Evolutionary conservation across 2,113 vertebrate genomes (phyloP).

Genomic region (Cacatua alba): DNA sequence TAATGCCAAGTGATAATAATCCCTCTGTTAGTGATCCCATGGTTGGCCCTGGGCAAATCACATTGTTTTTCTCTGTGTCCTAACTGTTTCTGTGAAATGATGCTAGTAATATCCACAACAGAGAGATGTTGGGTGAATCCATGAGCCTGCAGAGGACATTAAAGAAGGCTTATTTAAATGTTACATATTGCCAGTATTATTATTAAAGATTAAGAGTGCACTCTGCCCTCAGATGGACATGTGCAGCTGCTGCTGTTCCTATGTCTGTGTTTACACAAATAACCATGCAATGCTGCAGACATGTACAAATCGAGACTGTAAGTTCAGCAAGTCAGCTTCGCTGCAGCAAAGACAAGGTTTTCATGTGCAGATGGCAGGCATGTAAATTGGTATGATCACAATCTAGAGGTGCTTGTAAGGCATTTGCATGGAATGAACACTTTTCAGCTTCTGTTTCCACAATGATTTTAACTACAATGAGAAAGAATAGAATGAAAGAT

Average conservation of each 20-base stretch:
- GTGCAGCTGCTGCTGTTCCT: not conserved
- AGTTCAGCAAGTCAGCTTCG: slow-evolving; percentile 18
- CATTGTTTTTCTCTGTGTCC: not conserved
- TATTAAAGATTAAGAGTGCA: slow-evolving; percentile 10
- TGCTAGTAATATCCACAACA: slow-evolving; percentile 1
- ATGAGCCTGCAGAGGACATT: slow-evolving; percentile 2
- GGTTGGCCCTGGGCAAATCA: not conserved
- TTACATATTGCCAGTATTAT: not conserved
- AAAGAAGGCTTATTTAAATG: slow-evolving; percentile 44
- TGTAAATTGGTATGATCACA: slow-evolving; percentile 43
- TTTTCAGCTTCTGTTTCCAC: not conserved
- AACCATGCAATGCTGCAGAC: not conserved
- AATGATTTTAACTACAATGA: not conserved
- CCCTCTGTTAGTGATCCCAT: not conserved
- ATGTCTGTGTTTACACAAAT: not conserved
- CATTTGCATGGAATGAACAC: not conserved
- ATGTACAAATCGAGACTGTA: not conserved
- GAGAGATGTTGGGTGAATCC: not conserved
- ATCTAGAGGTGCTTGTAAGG: slow-evolving; percentile 42
- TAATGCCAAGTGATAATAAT: not conserved
- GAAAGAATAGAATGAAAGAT: not conserved
- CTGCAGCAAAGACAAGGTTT: slow-evolving; percentile 21
- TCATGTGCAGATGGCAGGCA: slow-evolving; percentile 45
- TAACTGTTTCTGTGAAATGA: not conserved
- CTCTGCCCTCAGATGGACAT: slow-evolving; percentile 3